A percentile compares a stretch with the other conserved stretches of the same genome.
Evolutionary conservation across 1,140 invertebrate species (phyloP).

Genomic region (Artemia franciscana): DNA sequence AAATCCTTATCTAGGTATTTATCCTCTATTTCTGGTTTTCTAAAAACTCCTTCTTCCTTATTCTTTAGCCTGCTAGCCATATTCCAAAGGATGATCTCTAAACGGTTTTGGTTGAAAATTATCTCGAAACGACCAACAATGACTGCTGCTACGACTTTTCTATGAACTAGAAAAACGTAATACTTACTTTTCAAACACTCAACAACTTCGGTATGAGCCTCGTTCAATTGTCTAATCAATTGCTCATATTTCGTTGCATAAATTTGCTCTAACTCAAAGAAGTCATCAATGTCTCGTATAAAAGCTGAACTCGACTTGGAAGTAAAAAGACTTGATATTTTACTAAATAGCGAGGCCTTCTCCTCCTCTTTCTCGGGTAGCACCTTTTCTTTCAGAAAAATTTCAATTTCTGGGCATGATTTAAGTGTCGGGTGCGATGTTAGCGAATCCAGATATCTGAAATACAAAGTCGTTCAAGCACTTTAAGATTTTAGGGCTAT

Average conservation of each 20-base stretch:
- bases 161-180: no score
- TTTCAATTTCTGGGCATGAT: background rate
- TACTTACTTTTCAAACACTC: background rate
- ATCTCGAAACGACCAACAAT: no score
- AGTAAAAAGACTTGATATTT: background rate
- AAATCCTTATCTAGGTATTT: no score
- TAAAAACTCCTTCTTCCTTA: no score
- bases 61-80: no score
- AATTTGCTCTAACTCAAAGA: background rate
- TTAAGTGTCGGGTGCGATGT: background rate
- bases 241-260: background rate
- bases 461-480: no score
- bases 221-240: background rate
- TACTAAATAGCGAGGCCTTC: background rate
- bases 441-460: background rate
- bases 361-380: background rate
- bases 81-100: no score
- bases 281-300: background rate
- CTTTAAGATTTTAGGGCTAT: no score
- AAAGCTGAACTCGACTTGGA: background rate
- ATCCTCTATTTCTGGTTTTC: no score
- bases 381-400: background rate
- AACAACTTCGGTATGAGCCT: background rate
- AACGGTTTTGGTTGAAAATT: no score
- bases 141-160: no score